Evolutionary conservation across 2,888 invertebrate species (phyloP), one percentile per base, ranked within the genome.

Genomic region (Marasmarcha lunaedactyla): DNA sequence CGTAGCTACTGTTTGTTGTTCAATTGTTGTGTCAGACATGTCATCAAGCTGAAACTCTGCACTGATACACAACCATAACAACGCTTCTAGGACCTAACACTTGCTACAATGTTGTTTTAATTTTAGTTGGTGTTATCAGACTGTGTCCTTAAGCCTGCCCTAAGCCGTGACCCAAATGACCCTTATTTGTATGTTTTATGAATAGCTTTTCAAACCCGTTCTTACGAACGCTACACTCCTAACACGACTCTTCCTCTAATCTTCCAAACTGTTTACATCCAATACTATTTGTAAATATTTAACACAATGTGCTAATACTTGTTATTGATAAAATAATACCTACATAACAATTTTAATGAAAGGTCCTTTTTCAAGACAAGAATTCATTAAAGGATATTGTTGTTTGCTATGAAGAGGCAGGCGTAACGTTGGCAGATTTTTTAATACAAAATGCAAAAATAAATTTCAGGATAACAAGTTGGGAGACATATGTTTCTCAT

Each of bases 401-500:
- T n/a, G n/a, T n/a, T n/a, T n/a, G n/a, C n/a, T n/a, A n/a, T n/a
- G n/a, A n/a, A n/a, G n/a, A n/a, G 7, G 20, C 20, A 7, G 20
- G 20, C 3, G 20, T 20, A 5, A 7, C 4, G 7, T 20, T 20
- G 20, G 7, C 20, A 20, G 20, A 20, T 20, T 3, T 3, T 20
- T 5, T 20, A 20, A 20, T 20, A 20, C 20, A 20, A 20, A 5
- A 20, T 20, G 20, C 20, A 7, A 20, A 20, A 20, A 11, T 13
- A 52, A 42, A 49, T 78, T 81, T 46, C 87, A 94, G 94, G 94
- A 94, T 85, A 92, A 96, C 88, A 98, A 95, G 91, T 88, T 99
- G 78, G 99, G 99, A 73, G 99, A 99, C 83, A 98, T 99, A 72
- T 99, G 99, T 88, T 99, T 99, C 91, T 99, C 98, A 45, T 88